These are phyloP conservation scores for Lordiphosa collinella DNA, from an alignment of 1,140 invertebrate genomes.

Conservation along the genomic window DNA sequence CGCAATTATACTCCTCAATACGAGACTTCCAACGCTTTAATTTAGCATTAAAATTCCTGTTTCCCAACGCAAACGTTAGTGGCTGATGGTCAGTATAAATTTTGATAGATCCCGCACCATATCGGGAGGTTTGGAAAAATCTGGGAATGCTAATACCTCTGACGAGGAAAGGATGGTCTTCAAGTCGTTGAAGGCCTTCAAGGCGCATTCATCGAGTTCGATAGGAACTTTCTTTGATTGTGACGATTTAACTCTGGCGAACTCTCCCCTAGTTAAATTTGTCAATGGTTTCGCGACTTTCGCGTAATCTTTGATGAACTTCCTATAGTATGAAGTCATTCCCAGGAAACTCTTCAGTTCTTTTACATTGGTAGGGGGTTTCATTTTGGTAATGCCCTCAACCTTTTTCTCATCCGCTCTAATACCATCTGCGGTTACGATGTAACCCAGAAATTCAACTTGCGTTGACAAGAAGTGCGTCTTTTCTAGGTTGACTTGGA, in stretches of 20 bases:
- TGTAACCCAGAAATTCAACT: not conserved
- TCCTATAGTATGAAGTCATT: too few species aligned
- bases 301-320: too few species aligned
- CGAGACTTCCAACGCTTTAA: slow-evolving; percentile 3
- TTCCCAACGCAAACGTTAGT: too few species aligned
- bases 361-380: too few species aligned
- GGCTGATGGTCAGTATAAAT: too few species aligned
- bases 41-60: too few species aligned
- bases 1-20: slow-evolving; percentile 10
- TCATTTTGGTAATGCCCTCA: too few species aligned
- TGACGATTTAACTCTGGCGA: too few species aligned
- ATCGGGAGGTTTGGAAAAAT: slow-evolving; percentile 2
- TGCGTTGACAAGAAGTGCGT: not conserved
- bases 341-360: too few species aligned
- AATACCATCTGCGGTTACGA: not conserved
- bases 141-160: slow-evolving; percentile 1
- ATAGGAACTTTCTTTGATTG: not conserved
- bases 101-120: too few species aligned
- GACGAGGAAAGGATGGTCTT: slow-evolving; percentile 1
- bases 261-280: too few species aligned
- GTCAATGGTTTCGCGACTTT: too few species aligned
- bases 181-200: not conserved
- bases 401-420: slow-evolving; percentile 3
- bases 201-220: not conserved
- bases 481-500: not conserved